Conservation (phyloP, 2,797 vertebrate species). For the Sebastes reedi region DNA sequence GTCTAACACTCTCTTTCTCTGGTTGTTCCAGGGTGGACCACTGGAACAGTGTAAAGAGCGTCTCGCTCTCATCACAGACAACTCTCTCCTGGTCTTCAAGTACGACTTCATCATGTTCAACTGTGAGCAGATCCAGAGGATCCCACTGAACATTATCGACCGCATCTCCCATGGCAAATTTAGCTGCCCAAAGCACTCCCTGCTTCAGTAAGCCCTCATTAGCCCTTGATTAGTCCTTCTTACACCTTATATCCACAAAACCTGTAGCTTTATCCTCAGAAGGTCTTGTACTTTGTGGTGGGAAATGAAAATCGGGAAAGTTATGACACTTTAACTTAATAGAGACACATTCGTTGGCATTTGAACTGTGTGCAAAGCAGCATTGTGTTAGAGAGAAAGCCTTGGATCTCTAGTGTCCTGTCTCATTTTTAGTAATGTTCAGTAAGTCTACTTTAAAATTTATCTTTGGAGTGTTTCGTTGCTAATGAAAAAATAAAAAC, state of each 20-base stretch:
- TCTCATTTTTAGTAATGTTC: conserved; percentile 19
- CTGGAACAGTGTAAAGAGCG: conserved; percentile 91
- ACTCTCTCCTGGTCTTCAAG: conserved; percentile 84
- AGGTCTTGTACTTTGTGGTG: neutral
- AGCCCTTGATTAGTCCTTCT: too few relatives aligned
- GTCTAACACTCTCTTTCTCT: neutral
- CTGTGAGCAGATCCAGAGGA: conserved; percentile 82
- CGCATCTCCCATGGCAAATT: conserved; percentile 82
- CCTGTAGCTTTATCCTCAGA: neutral
- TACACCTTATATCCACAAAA: neutral
- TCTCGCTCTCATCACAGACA: conserved; percentile 78
- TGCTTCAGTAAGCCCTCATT: conserved; percentile 80
- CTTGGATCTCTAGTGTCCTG: neutral
- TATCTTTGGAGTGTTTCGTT: conserved; percentile 24
- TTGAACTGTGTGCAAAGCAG: neutral
- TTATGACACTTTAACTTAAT: neutral
- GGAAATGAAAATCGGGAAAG: conserved; percentile 9
- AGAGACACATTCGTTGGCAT: neutral
- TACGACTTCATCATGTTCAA: conserved; percentile 87
- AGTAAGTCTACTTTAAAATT: conserved; percentile 6
- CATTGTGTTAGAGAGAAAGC: neutral
- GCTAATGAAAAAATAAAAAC: conserved; percentile 39
- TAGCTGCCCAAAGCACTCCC: conserved; percentile 80
- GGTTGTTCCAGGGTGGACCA: conserved; percentile 81
- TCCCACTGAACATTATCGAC: conserved; percentile 78